A percentile compares a stretch with the other conserved stretches of the same genome.
Conservation (phyloP, 2,888 invertebrate genomes). For the Xylophagus ater region DNA sequence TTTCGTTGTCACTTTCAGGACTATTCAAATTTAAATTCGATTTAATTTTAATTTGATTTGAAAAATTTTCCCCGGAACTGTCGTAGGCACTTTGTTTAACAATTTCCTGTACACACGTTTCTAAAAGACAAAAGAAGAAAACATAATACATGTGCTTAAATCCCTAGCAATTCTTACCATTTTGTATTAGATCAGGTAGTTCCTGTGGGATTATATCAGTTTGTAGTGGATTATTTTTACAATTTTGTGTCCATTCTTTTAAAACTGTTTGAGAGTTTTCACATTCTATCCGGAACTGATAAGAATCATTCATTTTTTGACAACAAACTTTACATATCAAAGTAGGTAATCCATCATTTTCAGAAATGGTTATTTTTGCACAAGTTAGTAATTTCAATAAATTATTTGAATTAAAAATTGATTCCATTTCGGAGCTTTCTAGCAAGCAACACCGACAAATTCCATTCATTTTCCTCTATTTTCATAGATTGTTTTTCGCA, state of each 20-base stretch:
- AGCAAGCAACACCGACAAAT: slow-evolving; percentile 14
- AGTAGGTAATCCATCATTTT: slow-evolving; percentile 16
- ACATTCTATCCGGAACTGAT: slow-evolving; percentile 19
- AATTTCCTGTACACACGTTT: too few species aligned
- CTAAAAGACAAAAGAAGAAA: too few species aligned
- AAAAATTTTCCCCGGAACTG: too few species aligned
- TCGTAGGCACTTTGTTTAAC: too few species aligned
- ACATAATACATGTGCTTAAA: neutral
- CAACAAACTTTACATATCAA: slow-evolving; percentile 18
- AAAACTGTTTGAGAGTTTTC: slow-evolving; percentile 18
- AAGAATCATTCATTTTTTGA: slow-evolving; percentile 15
- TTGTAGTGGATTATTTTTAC: neutral
- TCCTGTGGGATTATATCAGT: neutral
- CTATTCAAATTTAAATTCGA: too few species aligned
- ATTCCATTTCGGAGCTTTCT: slow-evolving; percentile 5
- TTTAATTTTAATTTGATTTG: too few species aligned
- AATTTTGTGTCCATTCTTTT: slow-evolving; percentile 10
- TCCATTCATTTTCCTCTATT: neutral
- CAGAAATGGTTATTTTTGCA: neutral
- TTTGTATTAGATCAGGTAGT: neutral
- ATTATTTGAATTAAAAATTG: slow-evolving; percentile 3
- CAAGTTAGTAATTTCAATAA: neutral
- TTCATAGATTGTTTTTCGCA: too few species aligned
- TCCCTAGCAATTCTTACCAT: slow-evolving; percentile 8
- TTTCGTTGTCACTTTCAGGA: too few species aligned